phyloP scores from a whole-genome alignment of 2,797 vertebrate genomes.

The Eleutherodactylus coqui region DNA sequence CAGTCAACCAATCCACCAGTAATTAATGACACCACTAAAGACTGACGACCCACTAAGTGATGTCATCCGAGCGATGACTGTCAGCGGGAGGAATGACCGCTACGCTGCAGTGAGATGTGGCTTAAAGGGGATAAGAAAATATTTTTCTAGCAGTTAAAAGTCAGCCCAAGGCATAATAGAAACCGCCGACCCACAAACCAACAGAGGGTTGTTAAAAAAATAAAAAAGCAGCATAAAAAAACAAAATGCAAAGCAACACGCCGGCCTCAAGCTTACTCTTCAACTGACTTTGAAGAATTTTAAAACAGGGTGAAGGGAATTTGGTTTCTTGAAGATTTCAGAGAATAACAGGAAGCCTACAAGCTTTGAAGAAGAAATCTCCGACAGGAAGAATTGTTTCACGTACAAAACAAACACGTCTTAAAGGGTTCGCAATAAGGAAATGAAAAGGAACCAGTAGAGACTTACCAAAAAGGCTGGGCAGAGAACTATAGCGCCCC shows the following conservation, averaged over 20 bases:
- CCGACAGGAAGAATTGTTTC: background rate
- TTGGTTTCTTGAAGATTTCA: background rate
- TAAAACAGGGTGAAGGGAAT: background rate
- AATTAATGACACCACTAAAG: background rate
- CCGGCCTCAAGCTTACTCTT: background rate
- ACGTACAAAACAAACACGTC: background rate
- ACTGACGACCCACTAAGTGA: background rate
- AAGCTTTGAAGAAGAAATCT: background rate
- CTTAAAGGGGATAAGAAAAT: background rate
- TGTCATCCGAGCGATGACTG: too few relatives aligned
- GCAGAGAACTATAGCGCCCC: background rate
- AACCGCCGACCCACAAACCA: slow-evolving; percentile 11
- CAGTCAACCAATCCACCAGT: background rate
- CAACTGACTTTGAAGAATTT: background rate
- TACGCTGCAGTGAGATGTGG: background rate
- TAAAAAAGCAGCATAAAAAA: background rate
- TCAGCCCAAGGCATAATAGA: background rate
- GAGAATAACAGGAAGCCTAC: slow-evolving; percentile 36
- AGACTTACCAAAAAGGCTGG: background rate
- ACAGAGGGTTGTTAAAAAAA: background rate
- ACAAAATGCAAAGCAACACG: background rate
- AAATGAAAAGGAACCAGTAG: background rate
- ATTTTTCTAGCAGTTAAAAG: slow-evolving; percentile 1
- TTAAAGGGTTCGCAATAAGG: too few relatives aligned
- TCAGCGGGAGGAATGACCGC: background rate